phyloP scores from a whole-genome alignment of 2,113 vertebrate genomes.

The Phylloscopus trochiloides region DNA sequence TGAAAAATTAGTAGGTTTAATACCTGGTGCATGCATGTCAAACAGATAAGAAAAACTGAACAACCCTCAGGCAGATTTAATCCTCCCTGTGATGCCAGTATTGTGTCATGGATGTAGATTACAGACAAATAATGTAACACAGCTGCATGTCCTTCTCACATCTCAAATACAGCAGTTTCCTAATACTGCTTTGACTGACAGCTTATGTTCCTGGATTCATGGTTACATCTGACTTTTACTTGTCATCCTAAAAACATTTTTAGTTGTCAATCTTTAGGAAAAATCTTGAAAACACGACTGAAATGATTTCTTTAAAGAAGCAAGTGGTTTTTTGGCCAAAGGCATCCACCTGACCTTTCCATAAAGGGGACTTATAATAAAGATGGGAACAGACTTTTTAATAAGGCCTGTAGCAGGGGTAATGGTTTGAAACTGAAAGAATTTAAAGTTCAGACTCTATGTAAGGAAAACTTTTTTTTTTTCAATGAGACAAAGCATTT shows the following conservation, averaged over 20 bases:
- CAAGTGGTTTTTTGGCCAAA: not conserved
- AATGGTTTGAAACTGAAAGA: not conserved
- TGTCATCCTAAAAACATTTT: not conserved
- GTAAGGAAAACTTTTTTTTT: not conserved
- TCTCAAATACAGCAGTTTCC: not conserved
- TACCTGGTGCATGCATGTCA: not conserved
- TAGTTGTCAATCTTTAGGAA: not conserved
- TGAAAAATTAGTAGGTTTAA: not conserved
- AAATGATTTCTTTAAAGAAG: not conserved
- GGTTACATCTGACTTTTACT: not conserved
- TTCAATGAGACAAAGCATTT: not conserved
- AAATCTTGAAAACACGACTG: not conserved
- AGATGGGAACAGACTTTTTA: not conserved
- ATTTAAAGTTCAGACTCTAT: not conserved
- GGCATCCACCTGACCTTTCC: not conserved
- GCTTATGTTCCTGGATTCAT: not conserved
- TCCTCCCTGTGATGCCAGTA: not conserved
- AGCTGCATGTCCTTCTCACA: not conserved
- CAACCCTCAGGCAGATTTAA: not conserved
- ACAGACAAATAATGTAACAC: not conserved
- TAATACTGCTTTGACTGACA: not conserved
- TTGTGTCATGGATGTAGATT: not conserved
- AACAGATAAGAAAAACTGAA: not conserved
- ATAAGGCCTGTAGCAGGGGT: accelerated
- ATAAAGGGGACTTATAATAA: not conserved